A percentile compares a stretch with the other conserved stretches of the same genome.
phyloP scores from a whole-genome alignment of 1,140 invertebrate genomes.

The Polyergus mexicanus region DNA sequence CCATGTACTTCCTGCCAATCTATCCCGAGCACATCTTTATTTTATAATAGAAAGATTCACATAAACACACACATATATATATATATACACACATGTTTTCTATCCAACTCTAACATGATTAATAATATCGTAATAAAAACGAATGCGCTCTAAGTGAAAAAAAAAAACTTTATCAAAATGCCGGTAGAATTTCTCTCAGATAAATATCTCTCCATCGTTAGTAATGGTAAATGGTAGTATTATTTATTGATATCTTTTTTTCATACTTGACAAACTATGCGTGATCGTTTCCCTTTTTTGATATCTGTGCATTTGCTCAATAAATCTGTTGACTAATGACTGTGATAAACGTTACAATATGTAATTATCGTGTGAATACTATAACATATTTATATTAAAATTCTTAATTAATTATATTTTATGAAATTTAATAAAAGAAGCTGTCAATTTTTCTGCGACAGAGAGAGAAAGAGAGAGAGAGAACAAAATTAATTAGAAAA shows the following conservation, averaged over 20 bases:
- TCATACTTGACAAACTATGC: not conserved
- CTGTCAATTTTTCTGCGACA: not conserved
- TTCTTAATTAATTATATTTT: not conserved
- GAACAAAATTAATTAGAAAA: not conserved
- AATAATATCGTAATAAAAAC: conserved; percentile 13
- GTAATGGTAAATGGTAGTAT: conserved; percentile 20
- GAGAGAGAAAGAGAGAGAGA: too few species aligned
- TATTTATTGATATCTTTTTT: conserved; percentile 4
- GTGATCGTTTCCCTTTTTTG: not conserved
- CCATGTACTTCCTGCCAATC: conserved; percentile 62
- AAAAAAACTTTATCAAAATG: not conserved
- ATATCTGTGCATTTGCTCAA: not conserved
- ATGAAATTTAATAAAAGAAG: not conserved
- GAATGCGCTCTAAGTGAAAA: not conserved
- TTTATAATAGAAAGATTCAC: conserved; percentile 44
- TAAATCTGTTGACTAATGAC: conserved; percentile 14
- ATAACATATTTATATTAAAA: not conserved
- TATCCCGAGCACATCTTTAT: conserved; percentile 52
- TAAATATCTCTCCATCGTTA: not conserved
- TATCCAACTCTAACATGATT: conserved; percentile 26
- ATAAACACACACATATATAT: too few species aligned
- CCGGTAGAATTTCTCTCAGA: not conserved
- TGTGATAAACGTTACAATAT: not conserved
- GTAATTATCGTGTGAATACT: not conserved
- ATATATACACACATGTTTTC: not conserved